phyloP scores from a whole-genome alignment of 2,888 invertebrate genomes.

The Choreutis nemorana region DNA sequence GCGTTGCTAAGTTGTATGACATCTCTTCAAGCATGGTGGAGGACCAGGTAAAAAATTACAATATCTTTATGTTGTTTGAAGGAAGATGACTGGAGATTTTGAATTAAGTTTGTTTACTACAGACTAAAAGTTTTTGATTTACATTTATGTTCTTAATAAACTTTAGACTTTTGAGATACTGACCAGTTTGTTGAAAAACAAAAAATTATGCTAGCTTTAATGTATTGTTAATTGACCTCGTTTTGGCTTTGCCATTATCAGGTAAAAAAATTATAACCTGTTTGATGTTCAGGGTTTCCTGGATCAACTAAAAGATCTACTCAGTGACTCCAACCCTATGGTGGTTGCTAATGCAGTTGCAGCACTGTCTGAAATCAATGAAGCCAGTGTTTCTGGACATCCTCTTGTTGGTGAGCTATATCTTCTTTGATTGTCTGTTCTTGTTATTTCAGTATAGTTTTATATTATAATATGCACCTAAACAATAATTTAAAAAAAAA shows the following conservation, averaged over 20 bases:
- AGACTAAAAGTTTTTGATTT: too few species aligned
- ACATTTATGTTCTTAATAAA: too few species aligned
- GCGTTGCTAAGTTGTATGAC: slow-evolving; percentile 98
- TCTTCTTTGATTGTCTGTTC: not conserved
- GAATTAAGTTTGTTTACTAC: too few species aligned
- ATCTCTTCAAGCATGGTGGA: slow-evolving; percentile 81
- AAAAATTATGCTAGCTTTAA: too few species aligned
- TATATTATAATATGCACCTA: not conserved
- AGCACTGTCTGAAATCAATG: slow-evolving; percentile 97
- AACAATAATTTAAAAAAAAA: not conserved
- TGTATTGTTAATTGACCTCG: too few species aligned
- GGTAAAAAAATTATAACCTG: too few species aligned
- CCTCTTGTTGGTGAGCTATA: slow-evolving; percentile 77
- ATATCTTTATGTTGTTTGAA: too few species aligned
- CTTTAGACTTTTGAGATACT: too few species aligned
- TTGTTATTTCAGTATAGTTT: not conserved
- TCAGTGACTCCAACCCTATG: slow-evolving; percentile 99
- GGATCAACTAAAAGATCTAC: slow-evolving; percentile 93
- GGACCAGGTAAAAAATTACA: slow-evolving; percentile 61
- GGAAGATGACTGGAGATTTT: too few species aligned
- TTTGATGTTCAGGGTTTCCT: slow-evolving; percentile 99
- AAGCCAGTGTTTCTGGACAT: slow-evolving; percentile 94
- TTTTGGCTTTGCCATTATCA: too few species aligned
- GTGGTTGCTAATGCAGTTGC: slow-evolving; percentile 99
- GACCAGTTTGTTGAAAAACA: too few species aligned